Percentiles rank a stretch among this genome's conserved stretches.
Conservation (phyloP, 2,113 vertebrate genomes). For the Capreolus pygargus region DNA sequence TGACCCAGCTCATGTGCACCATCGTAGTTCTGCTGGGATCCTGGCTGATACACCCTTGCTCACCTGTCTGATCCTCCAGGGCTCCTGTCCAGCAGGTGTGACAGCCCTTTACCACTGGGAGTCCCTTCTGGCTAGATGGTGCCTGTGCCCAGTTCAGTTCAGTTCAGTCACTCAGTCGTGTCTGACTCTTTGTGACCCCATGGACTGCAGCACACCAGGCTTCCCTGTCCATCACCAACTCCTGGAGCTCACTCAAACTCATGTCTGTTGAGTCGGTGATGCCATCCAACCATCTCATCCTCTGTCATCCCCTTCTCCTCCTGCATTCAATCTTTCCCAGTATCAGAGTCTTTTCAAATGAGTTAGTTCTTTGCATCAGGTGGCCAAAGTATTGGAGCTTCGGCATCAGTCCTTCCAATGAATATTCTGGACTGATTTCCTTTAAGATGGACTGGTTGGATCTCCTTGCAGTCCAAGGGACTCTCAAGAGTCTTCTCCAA, state of each 20-base stretch:
- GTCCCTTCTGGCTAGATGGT: background rate
- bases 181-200: background rate
- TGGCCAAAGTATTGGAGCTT: background rate
- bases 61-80: background rate
- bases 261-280: background rate
- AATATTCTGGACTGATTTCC: background rate
- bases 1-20: accelerated
- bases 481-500: background rate
- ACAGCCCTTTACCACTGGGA: background rate
- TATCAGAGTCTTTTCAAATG: background rate
- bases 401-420: background rate
- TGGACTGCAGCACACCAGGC: background rate
- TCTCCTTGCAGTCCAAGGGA: background rate
- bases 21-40: background rate
- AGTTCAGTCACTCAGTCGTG: background rate
- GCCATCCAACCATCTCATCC: background rate
- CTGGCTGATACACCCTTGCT: background rate
- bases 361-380: background rate
- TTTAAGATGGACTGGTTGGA: background rate
- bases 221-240: background rate
- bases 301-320: background rate
- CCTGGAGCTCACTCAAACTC: background rate
- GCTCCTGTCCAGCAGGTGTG: no score
- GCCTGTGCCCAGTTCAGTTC: background rate
- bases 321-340: background rate